phyloP scores from a whole-genome alignment of 2,797 vertebrate genomes.

The Aselliscus stoliczkanus region DNA sequence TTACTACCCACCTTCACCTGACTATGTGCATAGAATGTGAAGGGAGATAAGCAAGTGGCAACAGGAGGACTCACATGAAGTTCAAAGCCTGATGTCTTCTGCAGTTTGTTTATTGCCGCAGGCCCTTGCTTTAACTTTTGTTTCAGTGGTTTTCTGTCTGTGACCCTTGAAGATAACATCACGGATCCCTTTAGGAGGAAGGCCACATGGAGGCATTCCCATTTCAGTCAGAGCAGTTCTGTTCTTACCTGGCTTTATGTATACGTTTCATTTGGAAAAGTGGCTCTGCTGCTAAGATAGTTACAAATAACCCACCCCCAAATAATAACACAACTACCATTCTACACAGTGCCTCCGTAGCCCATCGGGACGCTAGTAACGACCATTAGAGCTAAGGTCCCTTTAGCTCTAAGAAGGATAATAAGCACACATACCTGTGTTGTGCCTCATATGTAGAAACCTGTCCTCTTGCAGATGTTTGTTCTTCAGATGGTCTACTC shows the following conservation, averaged over 20 bases:
- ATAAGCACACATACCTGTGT: background rate
- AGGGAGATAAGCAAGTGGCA: background rate
- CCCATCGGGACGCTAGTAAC: background rate
- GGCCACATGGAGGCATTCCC: background rate
- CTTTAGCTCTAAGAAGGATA: constrained; percentile 12
- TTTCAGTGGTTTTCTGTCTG: background rate
- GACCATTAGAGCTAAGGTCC: background rate
- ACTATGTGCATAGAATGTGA: background rate
- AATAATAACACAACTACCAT: background rate
- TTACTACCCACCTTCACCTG: background rate
- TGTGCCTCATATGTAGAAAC: background rate
- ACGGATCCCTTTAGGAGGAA: background rate
- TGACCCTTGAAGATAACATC: background rate
- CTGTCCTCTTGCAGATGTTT: background rate
- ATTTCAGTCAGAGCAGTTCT: background rate
- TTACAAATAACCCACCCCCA: background rate
- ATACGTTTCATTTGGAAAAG: background rate
- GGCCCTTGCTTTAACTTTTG: background rate
- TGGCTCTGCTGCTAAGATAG: background rate
- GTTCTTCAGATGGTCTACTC: background rate
- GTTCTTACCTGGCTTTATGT: background rate
- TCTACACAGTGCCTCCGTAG: background rate
- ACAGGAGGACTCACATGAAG: background rate
- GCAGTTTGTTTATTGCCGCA: background rate
- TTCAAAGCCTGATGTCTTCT: background rate